Conservation (phyloP, 2,113 vertebrate species). For the Turnix velox region DNA sequence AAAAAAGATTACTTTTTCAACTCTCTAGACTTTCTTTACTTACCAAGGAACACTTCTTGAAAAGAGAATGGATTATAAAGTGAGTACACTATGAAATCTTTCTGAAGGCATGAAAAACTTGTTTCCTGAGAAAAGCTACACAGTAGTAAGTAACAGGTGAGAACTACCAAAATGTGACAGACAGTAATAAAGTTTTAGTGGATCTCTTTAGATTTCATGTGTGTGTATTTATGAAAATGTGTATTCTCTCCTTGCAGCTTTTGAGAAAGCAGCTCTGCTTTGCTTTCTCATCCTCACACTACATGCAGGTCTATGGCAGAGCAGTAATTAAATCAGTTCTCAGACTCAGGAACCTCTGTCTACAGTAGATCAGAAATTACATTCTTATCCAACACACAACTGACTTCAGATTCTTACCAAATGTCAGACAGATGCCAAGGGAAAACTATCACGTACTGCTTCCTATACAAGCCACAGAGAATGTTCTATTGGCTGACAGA, state of each 20-base stretch:
- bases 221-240: not conserved
- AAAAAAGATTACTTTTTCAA: not conserved
- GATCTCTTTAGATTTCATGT: not conserved
- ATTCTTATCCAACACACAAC: not conserved
- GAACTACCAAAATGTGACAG: not conserved
- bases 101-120: not conserved
- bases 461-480: not conserved
- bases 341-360: not conserved
- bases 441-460: not conserved
- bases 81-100: not conserved
- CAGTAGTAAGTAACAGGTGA: not conserved
- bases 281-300: not conserved
- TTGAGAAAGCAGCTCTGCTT: not conserved
- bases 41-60: not conserved
- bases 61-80: not conserved
- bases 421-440: not conserved
- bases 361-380: not conserved
- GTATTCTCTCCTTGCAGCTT: not conserved
- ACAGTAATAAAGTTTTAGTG: not conserved
- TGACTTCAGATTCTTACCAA: not conserved
- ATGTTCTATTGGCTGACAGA: not conserved
- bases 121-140: not conserved
- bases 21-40: not conserved
- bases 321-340: not conserved
- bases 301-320: not conserved